Conservation (phyloP, 2,113 vertebrate species). For the Laticauda laticaudata region DNA sequence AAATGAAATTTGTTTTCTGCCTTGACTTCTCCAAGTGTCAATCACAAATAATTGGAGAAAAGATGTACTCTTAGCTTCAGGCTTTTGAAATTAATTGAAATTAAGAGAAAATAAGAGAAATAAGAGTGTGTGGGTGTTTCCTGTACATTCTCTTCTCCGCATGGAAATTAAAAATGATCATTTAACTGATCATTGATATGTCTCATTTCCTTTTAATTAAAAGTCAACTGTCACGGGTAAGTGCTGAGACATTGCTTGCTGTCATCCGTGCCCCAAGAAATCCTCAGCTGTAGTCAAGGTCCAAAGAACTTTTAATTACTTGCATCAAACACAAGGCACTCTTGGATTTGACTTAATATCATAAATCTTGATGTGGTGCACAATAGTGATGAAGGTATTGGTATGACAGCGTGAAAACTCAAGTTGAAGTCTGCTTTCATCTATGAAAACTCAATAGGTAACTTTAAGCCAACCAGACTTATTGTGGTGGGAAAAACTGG, state of each 20-base stretch:
- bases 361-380: background rate
- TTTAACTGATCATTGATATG: slow-evolving; percentile 64
- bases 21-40: background rate
- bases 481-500: background rate
- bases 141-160: slow-evolving; percentile 54
- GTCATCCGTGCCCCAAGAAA: background rate
- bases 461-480: background rate
- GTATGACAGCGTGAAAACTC: background rate
- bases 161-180: slow-evolving; percentile 58
- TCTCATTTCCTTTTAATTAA: slow-evolving; percentile 66
- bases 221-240: slow-evolving; percentile 48
- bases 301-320: background rate
- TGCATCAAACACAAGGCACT: background rate
- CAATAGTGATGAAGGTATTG: background rate
- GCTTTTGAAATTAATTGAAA: background rate
- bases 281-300: background rate
- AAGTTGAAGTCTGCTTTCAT: background rate
- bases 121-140: slow-evolving; percentile 29
- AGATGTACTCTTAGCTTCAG: slow-evolving; percentile 24
- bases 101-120: too few species aligned
- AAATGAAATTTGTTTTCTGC: background rate
- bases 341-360: background rate
- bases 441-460: background rate
- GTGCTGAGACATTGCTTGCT: slow-evolving; percentile 20
- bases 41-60: slow-evolving; percentile 23